phyloP scores from a whole-genome alignment of 2,113 vertebrate genomes.

The Condylura cristata region DNA sequence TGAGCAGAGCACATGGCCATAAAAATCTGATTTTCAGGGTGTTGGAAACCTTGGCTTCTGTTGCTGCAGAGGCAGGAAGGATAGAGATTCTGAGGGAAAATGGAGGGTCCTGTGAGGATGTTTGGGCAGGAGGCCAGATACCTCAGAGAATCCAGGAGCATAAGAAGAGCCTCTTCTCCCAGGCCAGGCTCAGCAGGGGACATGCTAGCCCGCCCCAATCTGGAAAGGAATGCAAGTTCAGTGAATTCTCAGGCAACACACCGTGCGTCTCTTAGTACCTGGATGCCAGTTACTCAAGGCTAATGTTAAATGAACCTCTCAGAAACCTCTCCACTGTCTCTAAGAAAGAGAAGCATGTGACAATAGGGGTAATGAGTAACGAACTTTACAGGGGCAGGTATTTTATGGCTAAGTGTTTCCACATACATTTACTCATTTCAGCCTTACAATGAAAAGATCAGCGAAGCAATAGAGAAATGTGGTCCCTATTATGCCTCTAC shows the following conservation, averaged over 20 bases:
- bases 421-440: not conserved
- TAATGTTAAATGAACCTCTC: not conserved
- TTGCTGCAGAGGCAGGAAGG: not conserved
- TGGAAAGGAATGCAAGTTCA: not conserved
- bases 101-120: not conserved
- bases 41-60: not conserved
- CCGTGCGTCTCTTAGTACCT: not conserved
- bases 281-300: conserved; percentile 28
- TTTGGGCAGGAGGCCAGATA: not conserved
- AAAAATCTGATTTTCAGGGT: not conserved
- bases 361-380: not conserved
- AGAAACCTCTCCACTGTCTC: not conserved
- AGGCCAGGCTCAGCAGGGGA: not conserved
- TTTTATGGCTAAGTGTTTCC: not conserved
- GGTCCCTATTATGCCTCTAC: not conserved
- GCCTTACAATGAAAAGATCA: not conserved
- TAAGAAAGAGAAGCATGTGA: not conserved
- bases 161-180: not conserved
- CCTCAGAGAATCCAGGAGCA: not conserved
- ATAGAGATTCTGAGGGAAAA: not conserved
- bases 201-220: not conserved
- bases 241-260: not conserved
- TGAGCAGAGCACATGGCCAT: not conserved
- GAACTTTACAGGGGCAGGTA: not conserved
- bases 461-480: not conserved